Evolutionary conservation across 2,113 vertebrate species (phyloP), one percentile per base, ranked within the genome.

Genomic region (Cyprinus carpio): DNA sequence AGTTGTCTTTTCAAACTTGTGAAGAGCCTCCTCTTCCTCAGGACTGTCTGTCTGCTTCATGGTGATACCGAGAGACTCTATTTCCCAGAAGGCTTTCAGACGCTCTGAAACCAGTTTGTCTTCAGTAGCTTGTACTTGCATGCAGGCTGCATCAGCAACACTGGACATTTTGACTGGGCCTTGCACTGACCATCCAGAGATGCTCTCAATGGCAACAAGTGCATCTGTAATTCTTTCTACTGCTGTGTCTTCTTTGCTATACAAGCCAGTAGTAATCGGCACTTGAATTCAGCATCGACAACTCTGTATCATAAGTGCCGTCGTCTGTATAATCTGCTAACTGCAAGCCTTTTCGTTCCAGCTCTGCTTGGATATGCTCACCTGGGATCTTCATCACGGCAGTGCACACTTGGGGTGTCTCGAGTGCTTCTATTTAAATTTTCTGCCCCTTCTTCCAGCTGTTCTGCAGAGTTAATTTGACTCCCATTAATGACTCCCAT

Each of bases 281-380:
- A 37, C 34, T 5, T n/a, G n/a, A n/a, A 37, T 4, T 37, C 34
- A 37, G 34, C 34, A 37, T 37, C 3, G 34, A 37, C 34, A 37
- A 37, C 34, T 37, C 34, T 37, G 34, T 37, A 37, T 37, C 34
- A 37, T 37, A 37, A 46, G 71, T 37, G 18, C 4, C 6, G 7
- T 71, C 10, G 20, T 40, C 71, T 74, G 20, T 20, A 10, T 43
- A 75, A 13, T 75, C 23, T 75, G 71, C 40, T n/a, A 46, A 25
- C 23, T 75, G 37, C 40, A 75, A 37, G 18, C 71, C 40, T 75
- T 15, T 75, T 46, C 11, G 4, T 46, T 75, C 13, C 23, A 75
- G 18, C 9, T 75, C 40, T 75, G 72, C 72, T 75, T 75, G 40
- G 11, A 75, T 75, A 18, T 43, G 37, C 72, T 75, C 40, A 46